These are phyloP conservation scores for Synergus umbraculus DNA, from an alignment of 2,888 invertebrate genomes.

Conservation along the genomic window DNA sequence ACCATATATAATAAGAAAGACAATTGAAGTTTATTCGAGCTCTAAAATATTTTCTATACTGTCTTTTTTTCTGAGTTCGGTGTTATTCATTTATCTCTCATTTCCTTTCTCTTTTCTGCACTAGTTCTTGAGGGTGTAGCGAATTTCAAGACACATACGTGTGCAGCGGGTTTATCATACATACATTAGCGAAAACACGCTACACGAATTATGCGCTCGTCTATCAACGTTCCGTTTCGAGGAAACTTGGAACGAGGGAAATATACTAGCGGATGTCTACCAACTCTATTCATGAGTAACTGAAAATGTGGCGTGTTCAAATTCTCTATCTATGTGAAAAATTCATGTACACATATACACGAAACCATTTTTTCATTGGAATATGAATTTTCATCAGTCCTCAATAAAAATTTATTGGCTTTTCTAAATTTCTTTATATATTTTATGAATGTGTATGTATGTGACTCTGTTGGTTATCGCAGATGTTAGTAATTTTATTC, in stretches of 20 bases:
- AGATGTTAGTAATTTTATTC: conserved; percentile 46
- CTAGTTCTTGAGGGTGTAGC: not conserved
- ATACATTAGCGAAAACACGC: conserved; percentile 21
- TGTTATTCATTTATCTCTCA: not conserved
- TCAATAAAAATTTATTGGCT: not conserved
- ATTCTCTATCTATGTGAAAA: not conserved
- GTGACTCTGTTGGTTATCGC: not conserved
- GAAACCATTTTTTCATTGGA: not conserved
- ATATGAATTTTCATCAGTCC: not conserved
- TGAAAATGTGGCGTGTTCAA: not conserved
- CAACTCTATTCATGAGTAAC: conserved; percentile 28
- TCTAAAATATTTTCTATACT: not conserved
- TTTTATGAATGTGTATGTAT: not conserved
- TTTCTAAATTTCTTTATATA: not conserved
- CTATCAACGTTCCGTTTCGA: conserved; percentile 32
- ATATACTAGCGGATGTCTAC: conserved; percentile 21
- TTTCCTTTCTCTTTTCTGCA: not conserved
- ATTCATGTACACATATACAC: not conserved
- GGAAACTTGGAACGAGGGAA: conserved; percentile 25
- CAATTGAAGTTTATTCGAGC: not conserved
- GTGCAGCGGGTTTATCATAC: conserved; percentile 2
- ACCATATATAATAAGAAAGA: too few relatives aligned
- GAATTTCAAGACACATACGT: not conserved
- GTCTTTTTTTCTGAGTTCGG: not conserved
- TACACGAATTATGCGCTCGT: conserved; percentile 28